Percentiles rank a stretch among this genome's conserved stretches.
These are phyloP conservation scores for Rhabdomys dilectus DNA, from an alignment of 2,113 vertebrate genomes.

Conservation along the genomic window DNA sequence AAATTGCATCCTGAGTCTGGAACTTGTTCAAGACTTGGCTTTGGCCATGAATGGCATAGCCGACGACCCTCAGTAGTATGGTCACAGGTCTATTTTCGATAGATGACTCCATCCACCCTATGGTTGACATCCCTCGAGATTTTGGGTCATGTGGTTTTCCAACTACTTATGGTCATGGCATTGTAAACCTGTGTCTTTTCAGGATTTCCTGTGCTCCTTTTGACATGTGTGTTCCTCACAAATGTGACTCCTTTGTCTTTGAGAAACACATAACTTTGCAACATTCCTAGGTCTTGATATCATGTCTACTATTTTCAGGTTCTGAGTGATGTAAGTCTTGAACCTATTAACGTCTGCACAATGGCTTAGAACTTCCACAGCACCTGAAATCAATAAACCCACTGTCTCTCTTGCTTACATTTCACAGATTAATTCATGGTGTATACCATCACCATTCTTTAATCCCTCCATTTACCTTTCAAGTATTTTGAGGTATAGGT, in stretches of 20 bases:
- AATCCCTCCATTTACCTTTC: not conserved
- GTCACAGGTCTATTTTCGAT: not conserved
- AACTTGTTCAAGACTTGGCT: not conserved
- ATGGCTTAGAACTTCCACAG: not conserved
- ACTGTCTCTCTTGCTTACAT: not conserved
- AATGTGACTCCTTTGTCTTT: not conserved
- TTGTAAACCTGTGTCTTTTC: not conserved
- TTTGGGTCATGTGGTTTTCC: too few relatives aligned
- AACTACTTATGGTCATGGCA: rapidly evolving
- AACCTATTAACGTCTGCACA: not conserved
- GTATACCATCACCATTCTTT: not conserved
- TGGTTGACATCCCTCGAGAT: not conserved
- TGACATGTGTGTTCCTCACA: not conserved
- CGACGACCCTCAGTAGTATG: too few relatives aligned
- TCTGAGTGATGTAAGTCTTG: not conserved
- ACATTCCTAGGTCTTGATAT: not conserved
- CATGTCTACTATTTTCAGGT: not conserved
- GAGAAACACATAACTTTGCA: not conserved
- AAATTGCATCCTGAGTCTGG: not conserved
- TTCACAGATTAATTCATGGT: not conserved
- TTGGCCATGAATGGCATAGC: not conserved
- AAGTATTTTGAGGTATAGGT: not conserved
- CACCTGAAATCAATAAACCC: not conserved
- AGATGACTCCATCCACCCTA: not conserved
- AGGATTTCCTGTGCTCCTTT: not conserved